phyloP scores from a whole-genome alignment of 2,113 vertebrate genomes.

The Neogale vison region DNA sequence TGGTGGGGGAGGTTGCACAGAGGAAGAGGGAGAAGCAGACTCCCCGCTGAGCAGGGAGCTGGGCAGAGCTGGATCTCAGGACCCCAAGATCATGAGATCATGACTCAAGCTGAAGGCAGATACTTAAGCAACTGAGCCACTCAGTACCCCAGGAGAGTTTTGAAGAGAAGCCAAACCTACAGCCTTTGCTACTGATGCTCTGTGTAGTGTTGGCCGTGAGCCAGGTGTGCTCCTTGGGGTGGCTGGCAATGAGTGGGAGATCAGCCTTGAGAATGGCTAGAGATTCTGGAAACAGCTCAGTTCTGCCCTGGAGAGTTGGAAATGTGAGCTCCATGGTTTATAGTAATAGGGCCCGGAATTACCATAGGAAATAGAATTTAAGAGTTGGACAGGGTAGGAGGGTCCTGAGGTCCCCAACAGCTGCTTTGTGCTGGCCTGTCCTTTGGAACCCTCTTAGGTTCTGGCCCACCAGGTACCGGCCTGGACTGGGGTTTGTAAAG shows the following conservation, averaged over 20 bases:
- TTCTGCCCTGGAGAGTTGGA: background rate
- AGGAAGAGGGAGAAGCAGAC: background rate
- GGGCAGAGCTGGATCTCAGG: background rate
- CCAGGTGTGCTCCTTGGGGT: background rate
- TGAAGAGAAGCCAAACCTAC: background rate
- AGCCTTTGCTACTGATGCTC: background rate
- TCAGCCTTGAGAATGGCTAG: background rate
- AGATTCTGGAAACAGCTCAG: background rate
- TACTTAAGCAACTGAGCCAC: background rate
- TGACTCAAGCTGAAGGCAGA: background rate
- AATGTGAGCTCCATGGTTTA: background rate
- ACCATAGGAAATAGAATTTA: background rate
- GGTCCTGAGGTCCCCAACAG: background rate
- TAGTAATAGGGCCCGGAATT: background rate
- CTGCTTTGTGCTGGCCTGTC: background rate
- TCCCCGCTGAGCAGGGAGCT: background rate
- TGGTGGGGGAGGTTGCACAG: background rate
- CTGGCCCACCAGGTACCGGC: background rate
- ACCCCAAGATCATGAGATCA: background rate
- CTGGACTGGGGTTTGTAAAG: background rate
- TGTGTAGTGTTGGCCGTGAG: background rate
- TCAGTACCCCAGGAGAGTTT: background rate
- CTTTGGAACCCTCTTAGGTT: background rate
- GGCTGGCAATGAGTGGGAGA: background rate
- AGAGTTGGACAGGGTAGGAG: too few relatives aligned